phyloP scores from a whole-genome alignment of 2,113 vertebrate genomes.

The Cranoglanis bouderius region DNA sequence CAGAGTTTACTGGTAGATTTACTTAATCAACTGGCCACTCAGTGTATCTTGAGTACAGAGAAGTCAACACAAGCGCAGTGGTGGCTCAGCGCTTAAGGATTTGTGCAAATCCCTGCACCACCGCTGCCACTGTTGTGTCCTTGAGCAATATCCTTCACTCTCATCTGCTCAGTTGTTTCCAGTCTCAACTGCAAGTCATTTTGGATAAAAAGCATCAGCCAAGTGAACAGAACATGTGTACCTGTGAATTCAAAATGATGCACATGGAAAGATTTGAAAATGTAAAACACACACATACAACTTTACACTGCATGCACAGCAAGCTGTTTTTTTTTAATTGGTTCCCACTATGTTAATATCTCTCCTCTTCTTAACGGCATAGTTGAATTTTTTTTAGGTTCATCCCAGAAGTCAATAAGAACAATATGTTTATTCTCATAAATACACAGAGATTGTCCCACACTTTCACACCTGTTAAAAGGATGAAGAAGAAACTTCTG shows the following conservation, averaged over 20 bases:
- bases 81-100: neutral
- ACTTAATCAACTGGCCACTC: neutral
- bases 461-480: neutral
- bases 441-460: neutral
- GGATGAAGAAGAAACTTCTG: neutral
- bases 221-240: neutral
- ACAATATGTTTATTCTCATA: neutral
- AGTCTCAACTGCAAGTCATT: neutral
- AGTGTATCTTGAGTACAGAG: neutral
- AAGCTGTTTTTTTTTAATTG: neutral
- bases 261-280: neutral
- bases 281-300: neutral
- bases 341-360: neutral
- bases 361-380: neutral
- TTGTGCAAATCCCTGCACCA: neutral
- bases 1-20: neutral
- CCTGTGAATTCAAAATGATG: neutral
- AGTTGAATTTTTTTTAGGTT: neutral
- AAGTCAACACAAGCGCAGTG: neutral
- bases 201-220: neutral
- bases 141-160: neutral
- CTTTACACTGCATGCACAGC: too few relatives aligned
- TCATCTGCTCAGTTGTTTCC: neutral
- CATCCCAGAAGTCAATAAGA: constrained; percentile 3
- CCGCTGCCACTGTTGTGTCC: neutral